phyloP scores from a whole-genome alignment of 2,797 vertebrate genomes.

The Dicrostonyx torquatus region DNA sequence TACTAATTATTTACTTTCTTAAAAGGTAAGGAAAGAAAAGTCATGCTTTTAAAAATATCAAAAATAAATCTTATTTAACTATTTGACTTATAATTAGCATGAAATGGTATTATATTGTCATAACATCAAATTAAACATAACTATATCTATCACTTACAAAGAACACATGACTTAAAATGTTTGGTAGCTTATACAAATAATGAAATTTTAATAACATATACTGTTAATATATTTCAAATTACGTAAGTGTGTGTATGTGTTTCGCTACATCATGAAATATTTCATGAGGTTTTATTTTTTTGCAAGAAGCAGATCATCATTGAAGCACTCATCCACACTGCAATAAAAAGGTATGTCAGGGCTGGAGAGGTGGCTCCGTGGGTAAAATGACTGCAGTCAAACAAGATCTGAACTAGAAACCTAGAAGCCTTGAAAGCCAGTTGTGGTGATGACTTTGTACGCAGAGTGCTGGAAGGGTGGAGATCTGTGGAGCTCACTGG shows the following conservation, averaged over 20 bases:
- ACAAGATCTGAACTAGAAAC: not conserved
- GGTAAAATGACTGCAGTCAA: not conserved
- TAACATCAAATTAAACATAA: not conserved
- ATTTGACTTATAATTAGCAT: not conserved
- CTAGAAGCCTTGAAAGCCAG: not conserved
- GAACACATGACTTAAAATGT: not conserved
- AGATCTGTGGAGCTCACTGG: not conserved
- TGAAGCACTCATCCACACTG: not conserved
- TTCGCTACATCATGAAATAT: not conserved
- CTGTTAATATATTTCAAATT: not conserved
- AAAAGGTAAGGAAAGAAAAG: slow-evolving; percentile 26
- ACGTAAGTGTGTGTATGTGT: not conserved
- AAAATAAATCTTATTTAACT: not conserved
- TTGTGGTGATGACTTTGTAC: not conserved
- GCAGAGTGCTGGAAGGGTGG: not conserved
- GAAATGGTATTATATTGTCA: not conserved
- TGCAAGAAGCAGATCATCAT: not conserved
- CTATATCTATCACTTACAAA: not conserved
- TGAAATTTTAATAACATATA: not conserved
- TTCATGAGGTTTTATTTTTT: not conserved
- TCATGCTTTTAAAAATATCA: not conserved
- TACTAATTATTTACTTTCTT: not conserved
- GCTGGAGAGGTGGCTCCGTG: not conserved
- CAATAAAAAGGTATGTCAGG: not conserved
- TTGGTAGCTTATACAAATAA: not conserved